These are phyloP conservation scores for Uloborus diversus DNA, from an alignment of 1,140 invertebrate genomes.

Conservation along the genomic window DNA sequence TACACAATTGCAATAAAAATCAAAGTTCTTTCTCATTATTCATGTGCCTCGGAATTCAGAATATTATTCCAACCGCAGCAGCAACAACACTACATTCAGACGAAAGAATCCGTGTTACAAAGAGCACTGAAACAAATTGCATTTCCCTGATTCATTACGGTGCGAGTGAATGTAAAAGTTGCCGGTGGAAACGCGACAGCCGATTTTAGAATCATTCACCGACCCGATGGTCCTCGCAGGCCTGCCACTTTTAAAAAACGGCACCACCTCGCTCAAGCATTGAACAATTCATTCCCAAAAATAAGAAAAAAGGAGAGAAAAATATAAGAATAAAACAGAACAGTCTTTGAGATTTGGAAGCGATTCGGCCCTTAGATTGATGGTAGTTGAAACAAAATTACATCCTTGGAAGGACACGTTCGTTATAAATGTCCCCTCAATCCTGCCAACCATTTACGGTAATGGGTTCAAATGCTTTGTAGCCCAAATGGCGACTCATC, in stretches of 20 bases:
- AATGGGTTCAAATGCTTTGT: constrained; percentile 48
- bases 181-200: no score
- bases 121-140: no score
- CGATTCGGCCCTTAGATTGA: constrained; percentile 29
- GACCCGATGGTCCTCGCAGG: background rate
- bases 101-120: no score
- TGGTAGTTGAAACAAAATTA: constrained; percentile 55
- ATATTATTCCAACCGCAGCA: no score
- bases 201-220: no score
- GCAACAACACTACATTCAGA: no score
- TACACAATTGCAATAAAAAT: no score
- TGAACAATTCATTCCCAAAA: constrained; percentile 12
- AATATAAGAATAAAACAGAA: constrained; percentile 12
- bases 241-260: background rate
- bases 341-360: constrained; percentile 44
- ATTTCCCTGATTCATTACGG: no score
- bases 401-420: constrained; percentile 51
- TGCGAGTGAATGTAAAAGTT: no score
- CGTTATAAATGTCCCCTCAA: constrained; percentile 55
- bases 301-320: constrained; percentile 3
- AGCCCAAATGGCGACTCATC: constrained; percentile 51
- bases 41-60: no score
- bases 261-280: background rate
- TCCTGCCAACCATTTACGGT: constrained; percentile 54
- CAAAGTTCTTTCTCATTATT: no score